Base-by-base conservation (phyloP, 2,797 vertebrate genomes). In the Prionace glauca region DNA sequence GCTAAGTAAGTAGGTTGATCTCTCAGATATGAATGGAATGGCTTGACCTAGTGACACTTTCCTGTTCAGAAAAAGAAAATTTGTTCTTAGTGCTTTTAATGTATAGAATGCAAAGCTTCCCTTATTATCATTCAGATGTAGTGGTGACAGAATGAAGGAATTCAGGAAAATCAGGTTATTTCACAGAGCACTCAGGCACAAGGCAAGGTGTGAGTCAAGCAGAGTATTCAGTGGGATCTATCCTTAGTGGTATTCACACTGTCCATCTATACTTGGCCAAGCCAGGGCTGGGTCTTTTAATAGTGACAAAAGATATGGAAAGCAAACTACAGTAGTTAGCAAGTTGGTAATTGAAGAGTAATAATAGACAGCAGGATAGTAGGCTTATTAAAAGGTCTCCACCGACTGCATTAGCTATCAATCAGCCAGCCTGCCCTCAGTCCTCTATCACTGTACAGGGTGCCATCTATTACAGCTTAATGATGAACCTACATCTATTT, bases 391-490 rank as follows among this genome's bases (percentile, higher is more conserved):
- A 69, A 65, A 69, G 65, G 90, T 36, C 90, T 36, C 18, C 8
- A 22, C 90, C 62, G 67, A 16, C 65, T 41, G 90, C 90, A 65
- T 69, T 65, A 36, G 41, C 22, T 92, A 65, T 41, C 90, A 69
- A 41, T 92, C 65, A 92, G 90, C 2, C 62, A 36, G 18, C 90
- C n/a, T 92, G 32, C 62, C 79, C 62, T 92, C 90, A 92, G 69
- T 36, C 36, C n/a, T 41, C 36, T 0, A 69, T 22, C 90, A 69
- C 32, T 67, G 62, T 41, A 41, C 62, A 67, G n/a, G 36, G 32
- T 67, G 65, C 65, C 90, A 69, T n/a, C 36, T 62, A 41, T 69
- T 69, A 92, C n/a, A 92, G 41, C 90, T 92, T 69, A 92, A 92
- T 92, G 36, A 41, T 41, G 9, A 67, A 92, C 24, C n/a, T n/a